A percentile compares a stretch with the other conserved stretches of the same genome.
These are phyloP conservation scores for Drosophila bunnanda DNA, from an alignment of 2,888 invertebrate species.

Conservation along the genomic window DNA sequence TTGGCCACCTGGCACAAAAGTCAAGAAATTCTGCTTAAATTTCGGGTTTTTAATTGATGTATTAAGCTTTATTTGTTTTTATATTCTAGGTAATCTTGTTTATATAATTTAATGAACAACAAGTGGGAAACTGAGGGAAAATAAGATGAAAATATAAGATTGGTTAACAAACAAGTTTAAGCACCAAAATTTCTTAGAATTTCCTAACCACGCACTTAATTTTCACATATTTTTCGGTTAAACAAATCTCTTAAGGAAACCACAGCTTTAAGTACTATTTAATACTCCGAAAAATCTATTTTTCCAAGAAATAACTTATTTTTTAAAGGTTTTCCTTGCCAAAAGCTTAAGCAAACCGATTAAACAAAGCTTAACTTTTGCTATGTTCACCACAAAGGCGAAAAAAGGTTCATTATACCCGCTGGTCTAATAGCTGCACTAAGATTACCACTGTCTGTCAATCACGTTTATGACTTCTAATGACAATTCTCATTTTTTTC, in stretches of 20 bases:
- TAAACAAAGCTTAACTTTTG: constrained; percentile 18
- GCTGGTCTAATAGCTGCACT: constrained; percentile 20
- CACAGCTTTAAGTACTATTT: neutral
- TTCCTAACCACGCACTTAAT: neutral
- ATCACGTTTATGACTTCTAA: constrained; percentile 81
- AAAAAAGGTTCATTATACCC: constrained; percentile 51
- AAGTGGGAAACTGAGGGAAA: neutral
- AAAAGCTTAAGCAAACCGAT: neutral
- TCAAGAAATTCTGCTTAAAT: neutral
- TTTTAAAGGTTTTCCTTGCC: neutral
- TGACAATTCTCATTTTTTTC: constrained; percentile 80
- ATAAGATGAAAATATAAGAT: neutral
- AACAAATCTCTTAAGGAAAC: neutral
- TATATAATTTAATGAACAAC: neutral
- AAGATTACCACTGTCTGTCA: constrained; percentile 54
- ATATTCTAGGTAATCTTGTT: neutral
- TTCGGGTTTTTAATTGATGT: neutral
- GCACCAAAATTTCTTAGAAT: neutral
- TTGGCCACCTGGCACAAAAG: constrained; percentile 9
- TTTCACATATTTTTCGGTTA: no score
- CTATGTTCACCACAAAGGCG: constrained; percentile 9
- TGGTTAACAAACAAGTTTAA: no score
- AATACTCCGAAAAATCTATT: neutral
- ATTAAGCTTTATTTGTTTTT: neutral
- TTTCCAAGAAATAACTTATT: neutral